Conservation (phyloP, 2,888 invertebrate genomes). For the Scaptomyza tumidula region DNA sequence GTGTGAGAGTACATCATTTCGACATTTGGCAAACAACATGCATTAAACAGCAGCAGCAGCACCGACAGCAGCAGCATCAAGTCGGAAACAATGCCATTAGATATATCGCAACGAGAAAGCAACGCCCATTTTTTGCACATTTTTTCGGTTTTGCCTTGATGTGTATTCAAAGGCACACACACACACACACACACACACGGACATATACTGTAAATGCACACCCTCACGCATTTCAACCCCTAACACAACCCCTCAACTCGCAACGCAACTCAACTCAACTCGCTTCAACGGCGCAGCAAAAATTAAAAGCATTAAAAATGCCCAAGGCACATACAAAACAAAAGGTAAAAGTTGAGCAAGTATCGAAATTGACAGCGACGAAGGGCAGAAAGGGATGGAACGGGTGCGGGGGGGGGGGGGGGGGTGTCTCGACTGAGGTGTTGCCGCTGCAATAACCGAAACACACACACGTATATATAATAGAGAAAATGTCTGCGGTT, state of each 20-base stretch:
- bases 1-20: constrained; percentile 62
- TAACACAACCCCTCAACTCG: constrained; percentile 48
- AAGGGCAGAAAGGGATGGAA: too few species aligned
- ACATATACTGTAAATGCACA: too few species aligned
- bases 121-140: constrained; percentile 81
- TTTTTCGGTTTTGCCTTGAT: constrained; percentile 65
- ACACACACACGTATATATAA: constrained; percentile 8
- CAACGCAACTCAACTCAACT: background rate
- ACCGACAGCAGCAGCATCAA: constrained; percentile 29
- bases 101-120: constrained; percentile 64
- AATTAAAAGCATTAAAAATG: constrained; percentile 79
- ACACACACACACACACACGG: too few species aligned
- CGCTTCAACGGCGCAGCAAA: constrained; percentile 63
- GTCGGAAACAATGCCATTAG: constrained; percentile 78
- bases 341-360: constrained; percentile 44
- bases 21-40: constrained; percentile 76
- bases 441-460: constrained; percentile 68
- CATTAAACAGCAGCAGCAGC: constrained; percentile 68
- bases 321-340: constrained; percentile 47
- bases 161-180: constrained; percentile 60
- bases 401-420: constrained; percentile 8
- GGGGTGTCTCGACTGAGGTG: constrained; percentile 48
- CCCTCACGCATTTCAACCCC: constrained; percentile 60
- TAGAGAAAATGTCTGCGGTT: background rate
- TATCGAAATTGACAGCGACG: constrained; percentile 15